Percentiles rank a stretch among this genome's conserved stretches.
Conservation (phyloP, 1,140 invertebrate species). For the Thaumatotibia leucotreta region DNA sequence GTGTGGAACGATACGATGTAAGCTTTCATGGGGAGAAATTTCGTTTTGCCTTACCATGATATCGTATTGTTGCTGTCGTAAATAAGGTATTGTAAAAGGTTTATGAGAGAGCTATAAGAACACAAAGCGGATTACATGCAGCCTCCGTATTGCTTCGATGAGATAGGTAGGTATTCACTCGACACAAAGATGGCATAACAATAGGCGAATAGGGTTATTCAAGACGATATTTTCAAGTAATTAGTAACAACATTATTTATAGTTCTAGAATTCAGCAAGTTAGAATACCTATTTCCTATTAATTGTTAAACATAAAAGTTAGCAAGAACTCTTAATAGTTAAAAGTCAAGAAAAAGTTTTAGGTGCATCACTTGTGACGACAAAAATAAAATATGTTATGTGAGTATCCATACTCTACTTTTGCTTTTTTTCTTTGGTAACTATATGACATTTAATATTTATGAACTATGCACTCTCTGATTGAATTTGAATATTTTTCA, state of each 20-base stretch:
- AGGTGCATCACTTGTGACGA: too few relatives aligned
- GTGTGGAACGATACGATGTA: neutral
- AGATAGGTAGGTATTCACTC: neutral
- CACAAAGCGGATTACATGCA: neutral
- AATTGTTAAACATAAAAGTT: too few relatives aligned
- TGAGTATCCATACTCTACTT: too few relatives aligned
- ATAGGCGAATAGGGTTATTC: neutral
- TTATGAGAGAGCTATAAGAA: constrained; percentile 8
- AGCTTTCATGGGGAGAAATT: neutral
- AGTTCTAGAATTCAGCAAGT: too few relatives aligned
- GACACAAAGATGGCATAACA: neutral
- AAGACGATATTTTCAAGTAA: neutral
- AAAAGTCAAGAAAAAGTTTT: too few relatives aligned
- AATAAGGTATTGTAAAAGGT: constrained; percentile 9
- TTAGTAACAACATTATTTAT: too few relatives aligned
- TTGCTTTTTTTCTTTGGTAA: too few relatives aligned
- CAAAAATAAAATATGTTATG: too few relatives aligned
- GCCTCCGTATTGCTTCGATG: neutral
- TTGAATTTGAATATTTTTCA: neutral
- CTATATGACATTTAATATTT: too few relatives aligned
- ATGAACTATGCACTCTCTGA: too few relatives aligned
- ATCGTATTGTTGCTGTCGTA: neutral
- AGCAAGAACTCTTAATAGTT: too few relatives aligned
- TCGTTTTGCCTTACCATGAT: neutral
- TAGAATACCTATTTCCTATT: too few relatives aligned